A percentile compares a stretch with the other conserved stretches of the same genome.
These are phyloP conservation scores for Threskiornis aethiopicus DNA, from an alignment of 2,797 vertebrate species.

Conservation along the genomic window DNA sequence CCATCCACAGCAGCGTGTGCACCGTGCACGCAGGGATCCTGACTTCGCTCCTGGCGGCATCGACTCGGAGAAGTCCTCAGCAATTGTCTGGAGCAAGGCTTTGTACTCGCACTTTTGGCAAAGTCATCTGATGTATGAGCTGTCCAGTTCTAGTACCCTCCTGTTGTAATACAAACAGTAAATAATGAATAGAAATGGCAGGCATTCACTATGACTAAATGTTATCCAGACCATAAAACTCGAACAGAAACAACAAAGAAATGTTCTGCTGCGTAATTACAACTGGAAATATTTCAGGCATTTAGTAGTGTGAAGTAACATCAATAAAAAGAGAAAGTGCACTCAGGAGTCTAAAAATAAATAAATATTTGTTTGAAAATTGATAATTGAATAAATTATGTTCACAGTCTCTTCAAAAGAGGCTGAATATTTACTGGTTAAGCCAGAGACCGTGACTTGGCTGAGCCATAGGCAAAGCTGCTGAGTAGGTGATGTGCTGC, in stretches of 20 bases:
- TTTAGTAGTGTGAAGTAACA: not conserved
- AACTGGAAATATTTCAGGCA: not conserved
- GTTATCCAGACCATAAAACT: slow-evolving; percentile 10
- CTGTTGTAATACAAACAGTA: not conserved
- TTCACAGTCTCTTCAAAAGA: not conserved
- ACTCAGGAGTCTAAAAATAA: not conserved
- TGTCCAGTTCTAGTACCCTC: not conserved
- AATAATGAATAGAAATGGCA: slow-evolving; percentile 20
- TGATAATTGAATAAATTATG: not conserved
- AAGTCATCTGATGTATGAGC: not conserved
- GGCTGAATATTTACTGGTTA: not conserved
- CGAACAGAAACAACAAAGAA: slow-evolving; percentile 4
- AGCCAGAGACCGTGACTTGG: not conserved
- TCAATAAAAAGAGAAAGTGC: not conserved
- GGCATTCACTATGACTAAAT: not conserved
- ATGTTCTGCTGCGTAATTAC: not conserved
- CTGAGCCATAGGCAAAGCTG: not conserved
- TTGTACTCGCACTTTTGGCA: not conserved
- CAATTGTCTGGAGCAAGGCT: accelerated
- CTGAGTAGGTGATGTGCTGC: not conserved
- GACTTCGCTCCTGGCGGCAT: accelerated
- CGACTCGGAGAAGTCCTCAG: not conserved
- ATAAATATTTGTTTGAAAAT: not conserved
- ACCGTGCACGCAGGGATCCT: accelerated
- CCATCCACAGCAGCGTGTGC: accelerated